Evolutionary conservation across 2,888 invertebrate species (phyloP).

Genomic region (Perithous albicinctus): DNA sequence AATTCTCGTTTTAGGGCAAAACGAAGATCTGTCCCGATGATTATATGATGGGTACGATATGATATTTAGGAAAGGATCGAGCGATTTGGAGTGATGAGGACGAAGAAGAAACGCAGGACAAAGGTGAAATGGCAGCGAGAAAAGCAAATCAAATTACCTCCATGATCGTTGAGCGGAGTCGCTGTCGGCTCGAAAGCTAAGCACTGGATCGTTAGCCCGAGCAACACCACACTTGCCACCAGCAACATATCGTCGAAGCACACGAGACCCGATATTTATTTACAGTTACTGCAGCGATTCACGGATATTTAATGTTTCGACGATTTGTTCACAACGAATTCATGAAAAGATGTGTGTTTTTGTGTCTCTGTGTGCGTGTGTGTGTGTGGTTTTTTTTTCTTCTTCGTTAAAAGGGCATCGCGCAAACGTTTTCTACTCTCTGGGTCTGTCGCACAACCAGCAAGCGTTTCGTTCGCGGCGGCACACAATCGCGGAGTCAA

Average conservation of each 20-base stretch:
- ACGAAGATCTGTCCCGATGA: background rate
- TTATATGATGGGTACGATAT: background rate
- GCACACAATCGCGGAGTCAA: slow-evolving; percentile 79
- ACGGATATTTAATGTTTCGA: slow-evolving; percentile 23
- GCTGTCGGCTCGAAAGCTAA: slow-evolving; percentile 79
- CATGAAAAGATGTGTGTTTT: background rate
- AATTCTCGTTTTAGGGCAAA: background rate
- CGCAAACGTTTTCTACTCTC: slow-evolving; percentile 60
- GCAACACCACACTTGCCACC: slow-evolving; percentile 77
- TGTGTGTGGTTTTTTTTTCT: too few relatives aligned
- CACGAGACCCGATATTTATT: slow-evolving; percentile 59
- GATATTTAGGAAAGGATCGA: background rate
- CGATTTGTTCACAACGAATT: slow-evolving; percentile 46
- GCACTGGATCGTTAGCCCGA: slow-evolving; percentile 79
- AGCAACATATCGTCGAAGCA: slow-evolving; percentile 75
- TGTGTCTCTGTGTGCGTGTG: too few relatives aligned
- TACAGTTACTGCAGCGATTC: background rate
- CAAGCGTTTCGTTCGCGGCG: slow-evolving; percentile 65
- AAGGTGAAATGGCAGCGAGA: slow-evolving; percentile 54
- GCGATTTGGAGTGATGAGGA: too few relatives aligned
- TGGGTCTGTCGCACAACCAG: slow-evolving; percentile 29
- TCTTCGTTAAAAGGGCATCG: slow-evolving; percentile 69
- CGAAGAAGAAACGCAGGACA: background rate
- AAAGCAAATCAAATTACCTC: slow-evolving; percentile 79
- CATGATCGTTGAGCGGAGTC: slow-evolving; percentile 83